phyloP scores from a whole-genome alignment of 1,140 invertebrate species.

The Papilio machaon region DNA sequence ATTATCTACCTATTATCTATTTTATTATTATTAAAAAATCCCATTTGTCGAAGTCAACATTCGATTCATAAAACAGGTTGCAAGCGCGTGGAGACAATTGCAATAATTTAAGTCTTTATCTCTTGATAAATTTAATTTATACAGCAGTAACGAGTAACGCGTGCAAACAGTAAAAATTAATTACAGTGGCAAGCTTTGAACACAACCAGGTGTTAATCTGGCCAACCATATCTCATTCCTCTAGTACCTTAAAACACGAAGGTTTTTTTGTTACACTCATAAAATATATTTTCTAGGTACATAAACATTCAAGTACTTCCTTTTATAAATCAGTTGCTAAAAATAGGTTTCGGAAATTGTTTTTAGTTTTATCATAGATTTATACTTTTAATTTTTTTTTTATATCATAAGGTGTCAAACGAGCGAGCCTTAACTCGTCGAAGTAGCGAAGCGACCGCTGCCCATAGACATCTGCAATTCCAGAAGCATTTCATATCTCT shows the following conservation, averaged over 20 bases:
- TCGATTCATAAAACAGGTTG: slow-evolving; percentile 7
- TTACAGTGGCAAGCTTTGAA: neutral
- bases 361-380: no score
- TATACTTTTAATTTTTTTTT: no score
- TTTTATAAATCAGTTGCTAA: neutral
- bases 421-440: no score
- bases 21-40: neutral
- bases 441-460: no score
- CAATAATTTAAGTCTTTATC: neutral
- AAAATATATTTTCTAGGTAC: slow-evolving; percentile 6
- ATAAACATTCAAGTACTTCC: neutral
- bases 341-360: neutral
- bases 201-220: slow-evolving; percentile 17
- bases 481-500: no score
- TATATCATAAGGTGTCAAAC: no score
- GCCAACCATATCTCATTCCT: neutral
- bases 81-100: neutral
- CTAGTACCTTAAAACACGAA: slow-evolving; percentile 1
- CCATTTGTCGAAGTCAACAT: neutral
- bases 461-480: no score
- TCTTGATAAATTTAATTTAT: slow-evolving; percentile 19
- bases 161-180: slow-evolving; percentile 22
- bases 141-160: neutral
- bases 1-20: neutral
- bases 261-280: slow-evolving; percentile 10